Conservation (phyloP, 2,797 vertebrate species). For the Hydrocynus forskahlii region DNA sequence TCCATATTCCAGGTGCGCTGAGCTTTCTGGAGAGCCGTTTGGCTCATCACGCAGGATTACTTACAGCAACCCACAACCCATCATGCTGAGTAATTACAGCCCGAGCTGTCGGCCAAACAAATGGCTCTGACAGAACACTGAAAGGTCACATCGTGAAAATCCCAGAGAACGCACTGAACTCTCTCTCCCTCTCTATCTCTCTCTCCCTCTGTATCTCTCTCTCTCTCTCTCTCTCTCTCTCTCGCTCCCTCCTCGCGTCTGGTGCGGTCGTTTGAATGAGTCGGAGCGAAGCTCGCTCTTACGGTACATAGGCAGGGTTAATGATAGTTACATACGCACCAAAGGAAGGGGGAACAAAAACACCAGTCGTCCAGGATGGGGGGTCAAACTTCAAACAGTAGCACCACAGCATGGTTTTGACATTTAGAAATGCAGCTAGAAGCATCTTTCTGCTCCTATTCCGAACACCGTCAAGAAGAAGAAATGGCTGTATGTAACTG, state of each 20-base stretch:
- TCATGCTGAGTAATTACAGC: conserved; percentile 71
- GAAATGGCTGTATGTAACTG: neutral
- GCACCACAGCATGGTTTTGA: neutral
- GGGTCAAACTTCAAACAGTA: conserved; percentile 23
- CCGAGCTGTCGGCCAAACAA: conserved; percentile 72
- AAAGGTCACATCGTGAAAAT: conserved; percentile 76
- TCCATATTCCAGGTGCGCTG: conserved; percentile 58
- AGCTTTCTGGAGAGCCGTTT: conserved; percentile 50
- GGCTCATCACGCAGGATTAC: conserved; percentile 65
- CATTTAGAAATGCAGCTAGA: neutral
- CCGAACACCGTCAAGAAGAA: neutral
- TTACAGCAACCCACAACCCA: conserved; percentile 53
- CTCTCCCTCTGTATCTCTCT: no score
- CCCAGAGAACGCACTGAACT: conserved; percentile 66
- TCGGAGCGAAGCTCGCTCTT: conserved; percentile 27
- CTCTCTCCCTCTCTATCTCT: conserved; percentile 41
- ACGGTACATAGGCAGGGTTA: conserved; percentile 19
- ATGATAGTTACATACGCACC: conserved; percentile 35
- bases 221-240: neutral
- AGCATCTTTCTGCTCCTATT: neutral
- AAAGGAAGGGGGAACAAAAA: conserved; percentile 5
- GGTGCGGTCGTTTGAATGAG: conserved; percentile 39
- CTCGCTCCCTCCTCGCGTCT: neutral
- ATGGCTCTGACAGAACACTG: conserved; percentile 68
- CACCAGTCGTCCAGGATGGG: neutral